Conservation (phyloP, 2,888 invertebrate genomes). For the Leucophenga maculata region DNA sequence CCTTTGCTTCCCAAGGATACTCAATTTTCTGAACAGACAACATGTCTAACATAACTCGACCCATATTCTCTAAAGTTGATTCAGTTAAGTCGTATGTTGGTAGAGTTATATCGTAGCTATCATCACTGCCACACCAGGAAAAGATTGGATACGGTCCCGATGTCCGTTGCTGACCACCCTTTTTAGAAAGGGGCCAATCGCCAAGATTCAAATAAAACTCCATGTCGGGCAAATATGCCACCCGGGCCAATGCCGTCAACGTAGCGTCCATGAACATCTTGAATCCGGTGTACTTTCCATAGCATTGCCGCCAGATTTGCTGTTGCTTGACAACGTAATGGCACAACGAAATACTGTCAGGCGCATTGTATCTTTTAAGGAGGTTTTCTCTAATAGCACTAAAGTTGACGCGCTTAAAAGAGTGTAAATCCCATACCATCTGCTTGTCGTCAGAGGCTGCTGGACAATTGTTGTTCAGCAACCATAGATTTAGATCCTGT, state of each 20-base stretch:
- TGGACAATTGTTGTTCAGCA: slow-evolving; percentile 79
- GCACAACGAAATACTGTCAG: slow-evolving; percentile 88
- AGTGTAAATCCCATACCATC: slow-evolving; percentile 81
- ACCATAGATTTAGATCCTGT: slow-evolving; percentile 78
- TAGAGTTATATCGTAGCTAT: slow-evolving; percentile 89
- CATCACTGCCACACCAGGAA: slow-evolving; percentile 95
- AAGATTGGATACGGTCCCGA: slow-evolving; percentile 84
- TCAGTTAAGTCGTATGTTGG: slow-evolving; percentile 97
- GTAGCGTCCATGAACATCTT: slow-evolving; percentile 95
- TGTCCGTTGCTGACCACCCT: slow-evolving; percentile 69
- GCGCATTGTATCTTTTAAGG: slow-evolving; percentile 81
- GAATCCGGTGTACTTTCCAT: slow-evolving; percentile 95
- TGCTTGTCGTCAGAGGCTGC: slow-evolving; percentile 76
- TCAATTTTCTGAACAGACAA: slow-evolving; percentile 89
- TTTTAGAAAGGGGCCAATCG: slow-evolving; percentile 91
- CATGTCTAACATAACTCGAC: slow-evolving; percentile 90
- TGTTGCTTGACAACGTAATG: slow-evolving; percentile 91
- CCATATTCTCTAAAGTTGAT: slow-evolving; percentile 93
- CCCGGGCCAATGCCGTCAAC: slow-evolving; percentile 84
- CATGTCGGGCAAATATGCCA: slow-evolving; percentile 86
- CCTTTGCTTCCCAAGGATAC: slow-evolving; percentile 82
- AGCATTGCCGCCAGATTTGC: slow-evolving; percentile 87
- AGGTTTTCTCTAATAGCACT: slow-evolving; percentile 77
- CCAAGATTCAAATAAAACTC: slow-evolving; percentile 95
- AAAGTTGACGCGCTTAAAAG: slow-evolving; percentile 82